Evolutionary conservation across 1,140 invertebrate species (phyloP).

Genomic region (Drosophila bocki): DNA sequence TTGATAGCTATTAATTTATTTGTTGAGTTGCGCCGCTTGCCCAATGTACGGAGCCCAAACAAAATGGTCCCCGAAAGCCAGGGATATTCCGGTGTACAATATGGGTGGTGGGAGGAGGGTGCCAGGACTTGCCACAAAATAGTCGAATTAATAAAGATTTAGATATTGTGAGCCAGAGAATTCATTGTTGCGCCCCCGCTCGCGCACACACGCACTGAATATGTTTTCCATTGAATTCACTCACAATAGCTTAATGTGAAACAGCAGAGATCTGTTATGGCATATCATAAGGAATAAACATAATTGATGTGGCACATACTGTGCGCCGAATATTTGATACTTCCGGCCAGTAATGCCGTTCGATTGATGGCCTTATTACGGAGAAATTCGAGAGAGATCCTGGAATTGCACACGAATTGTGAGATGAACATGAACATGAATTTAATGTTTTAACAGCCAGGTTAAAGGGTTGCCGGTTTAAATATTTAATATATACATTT

Average conservation of each 20-base stretch:
- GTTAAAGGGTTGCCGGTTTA: not conserved
- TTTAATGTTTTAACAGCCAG: not conserved
- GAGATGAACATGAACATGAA: not conserved
- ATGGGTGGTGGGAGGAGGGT: not conserved
- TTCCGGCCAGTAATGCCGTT: slow-evolving; percentile 15
- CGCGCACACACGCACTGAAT: slow-evolving; percentile 36
- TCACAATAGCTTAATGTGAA: slow-evolving; percentile 45
- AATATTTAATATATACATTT: not conserved
- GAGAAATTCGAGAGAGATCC: not conserved
- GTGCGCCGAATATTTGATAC: slow-evolving; percentile 30
- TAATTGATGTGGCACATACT: slow-evolving; percentile 34
- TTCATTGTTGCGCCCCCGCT: slow-evolving; percentile 22
- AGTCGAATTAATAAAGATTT: slow-evolving; percentile 83
- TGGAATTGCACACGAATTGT: not conserved
- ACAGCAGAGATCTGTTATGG: slow-evolving; percentile 42
- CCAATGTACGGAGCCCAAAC: slow-evolving; percentile 6
- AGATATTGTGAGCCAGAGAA: slow-evolving; percentile 69
- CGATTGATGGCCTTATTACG: slow-evolving; percentile 36
- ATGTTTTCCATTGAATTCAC: slow-evolving; percentile 44
- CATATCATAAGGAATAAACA: slow-evolving; percentile 49
- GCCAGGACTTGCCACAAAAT: slow-evolving; percentile 47
- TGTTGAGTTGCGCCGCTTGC: slow-evolving; percentile 63
- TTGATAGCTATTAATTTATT: slow-evolving; percentile 84
- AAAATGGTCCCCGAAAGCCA: slow-evolving; percentile 11
- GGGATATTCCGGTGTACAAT: not conserved